Base-by-base conservation (phyloP, 2,113 vertebrate species). In the Oncorhynchus tshawytscha region DNA sequence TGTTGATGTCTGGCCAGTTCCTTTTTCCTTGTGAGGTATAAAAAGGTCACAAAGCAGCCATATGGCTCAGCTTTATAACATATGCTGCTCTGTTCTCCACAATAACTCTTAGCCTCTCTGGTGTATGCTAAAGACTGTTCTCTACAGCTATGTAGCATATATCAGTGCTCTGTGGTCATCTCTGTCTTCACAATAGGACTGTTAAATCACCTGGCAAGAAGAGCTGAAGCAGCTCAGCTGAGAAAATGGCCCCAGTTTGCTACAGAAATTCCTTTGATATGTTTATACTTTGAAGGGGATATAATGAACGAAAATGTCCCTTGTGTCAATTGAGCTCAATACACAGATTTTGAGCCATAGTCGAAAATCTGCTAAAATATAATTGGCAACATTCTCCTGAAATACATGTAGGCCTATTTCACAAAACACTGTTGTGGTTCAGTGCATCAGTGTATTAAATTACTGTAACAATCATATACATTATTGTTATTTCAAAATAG, bases 191-290 rank as follows among this genome's bases (percentile, higher is more conserved):
- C 86, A 39, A 39, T 12, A 77, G 69, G 83, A 48, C 86, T 83
- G 82, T 81, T 81, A 88, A 90, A 90, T 87, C 84, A 88, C 84
- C 89, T 90, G 87, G 89, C 89, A 88, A 74, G 85, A 80, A 64
- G 70, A 77, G 51, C 78, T 84, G 67, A 86, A 85, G 83, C 77
- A 31, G 82, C 82, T 82, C 83, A 85, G 72, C 3, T 73, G 76
- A 72, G 74, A 48, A 72, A 72, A 15, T 27, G 81, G 87, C 86
- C 77, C 87, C 74, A 8, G 83, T 1, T 84, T 87, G 79, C 83
- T 74, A 78, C 83, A 89, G 87, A 85, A 60, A 29, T 84, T 84
- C 81, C 79, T 79, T 80, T 84, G 82, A 85, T 79, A 78, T 82
- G 82, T 83, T 86, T 75, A 4, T 16, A 54, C 16, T 54, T 54